These are phyloP conservation scores for Peromyscus melanophrys DNA, from an alignment of 2,797 vertebrate species.

Conservation along the genomic window DNA sequence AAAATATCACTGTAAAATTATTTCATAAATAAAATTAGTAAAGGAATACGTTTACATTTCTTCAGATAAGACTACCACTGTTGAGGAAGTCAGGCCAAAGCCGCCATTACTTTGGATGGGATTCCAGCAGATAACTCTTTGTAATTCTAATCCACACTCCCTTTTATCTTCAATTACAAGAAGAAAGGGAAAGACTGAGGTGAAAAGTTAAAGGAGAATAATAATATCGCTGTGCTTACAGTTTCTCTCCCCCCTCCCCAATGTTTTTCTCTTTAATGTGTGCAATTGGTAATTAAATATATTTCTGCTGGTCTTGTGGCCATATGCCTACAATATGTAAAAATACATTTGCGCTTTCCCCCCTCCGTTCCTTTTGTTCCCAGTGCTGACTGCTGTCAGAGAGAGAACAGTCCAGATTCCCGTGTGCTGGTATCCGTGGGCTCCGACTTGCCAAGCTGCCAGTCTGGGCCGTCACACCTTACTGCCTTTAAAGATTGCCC, in stretches of 20 bases:
- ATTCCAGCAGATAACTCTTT: slow-evolving; percentile 70
- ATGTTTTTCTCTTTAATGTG: slow-evolving; percentile 83
- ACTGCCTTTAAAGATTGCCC: slow-evolving; percentile 99
- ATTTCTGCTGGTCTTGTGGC: slow-evolving; percentile 91
- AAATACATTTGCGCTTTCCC: slow-evolving; percentile 87
- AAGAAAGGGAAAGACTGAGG: slow-evolving; percentile 63
- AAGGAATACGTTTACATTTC: slow-evolving; percentile 48
- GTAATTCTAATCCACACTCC: slow-evolving; percentile 65
- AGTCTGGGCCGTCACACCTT: slow-evolving; percentile 99
- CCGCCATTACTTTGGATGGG: neutral
- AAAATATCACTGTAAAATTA: slow-evolving; percentile 4
- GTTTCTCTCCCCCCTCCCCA: slow-evolving; percentile 52
- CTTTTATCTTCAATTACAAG: slow-evolving; percentile 73
- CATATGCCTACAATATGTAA: slow-evolving; percentile 92
- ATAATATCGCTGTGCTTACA: slow-evolving; percentile 83
- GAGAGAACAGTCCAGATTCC: slow-evolving; percentile 90
- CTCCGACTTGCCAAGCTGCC: slow-evolving; percentile 98
- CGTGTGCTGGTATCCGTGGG: slow-evolving; percentile 96
- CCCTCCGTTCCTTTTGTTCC: slow-evolving; percentile 90
- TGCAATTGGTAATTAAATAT: slow-evolving; percentile 91
- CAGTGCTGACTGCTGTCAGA: slow-evolving; percentile 90
- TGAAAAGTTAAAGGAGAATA: slow-evolving; percentile 82
- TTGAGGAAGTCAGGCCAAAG: slow-evolving; percentile 66
- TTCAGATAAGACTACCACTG: neutral
- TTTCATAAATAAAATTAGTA: slow-evolving; percentile 56